Evolutionary conservation across 2,888 invertebrate genomes (phyloP), one percentile per base, ranked within the genome.

Genomic region (Zeuzera pyrina): DNA sequence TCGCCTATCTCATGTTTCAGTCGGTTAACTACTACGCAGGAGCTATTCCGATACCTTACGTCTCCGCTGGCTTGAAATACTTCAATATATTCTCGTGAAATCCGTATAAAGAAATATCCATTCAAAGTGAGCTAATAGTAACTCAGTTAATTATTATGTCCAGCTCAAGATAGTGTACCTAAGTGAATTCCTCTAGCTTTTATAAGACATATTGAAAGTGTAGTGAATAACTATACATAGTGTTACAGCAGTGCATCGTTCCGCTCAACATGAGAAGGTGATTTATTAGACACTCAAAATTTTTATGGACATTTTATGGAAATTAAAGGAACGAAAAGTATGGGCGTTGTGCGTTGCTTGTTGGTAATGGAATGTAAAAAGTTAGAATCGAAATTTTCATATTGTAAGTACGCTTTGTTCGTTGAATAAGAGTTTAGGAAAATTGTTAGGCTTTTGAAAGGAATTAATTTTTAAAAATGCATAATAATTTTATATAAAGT

Each of bases 1-100:
- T 87, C 78, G 89, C 88, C 81, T 87, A 87, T 60, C 84, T 88
- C 73, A 86, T 87, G 78, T 85, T 87, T 63, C 87, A 87, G 58
- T 87, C 87, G 48, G 84, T 88, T 60, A 87, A 86, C 68, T 86
- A 87, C 67, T 87, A 76, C 53, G 67, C 72, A 35, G 78, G 76
- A 43, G 67, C 71, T 40, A 81, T 83, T 41, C 84, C 84, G 38
- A 63, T 84, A 46, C 84, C 84, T 36, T 81, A 79, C 60, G 67
- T 83, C 27, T 64, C 74, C 41, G 69, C 65, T 38, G 66, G 70
- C 49, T 63, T 81, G 42, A 63, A 67, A 46, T 74, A 77, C 62
- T 72, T 74, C 57, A 70, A 77, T 51, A 64, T 79, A 61, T 57
- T 76, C 53, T 67, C 74, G 37, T 78, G 62, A 73, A 55, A 44